phyloP scores from a whole-genome alignment of 2,113 vertebrate species.

The Perca flavescens region DNA sequence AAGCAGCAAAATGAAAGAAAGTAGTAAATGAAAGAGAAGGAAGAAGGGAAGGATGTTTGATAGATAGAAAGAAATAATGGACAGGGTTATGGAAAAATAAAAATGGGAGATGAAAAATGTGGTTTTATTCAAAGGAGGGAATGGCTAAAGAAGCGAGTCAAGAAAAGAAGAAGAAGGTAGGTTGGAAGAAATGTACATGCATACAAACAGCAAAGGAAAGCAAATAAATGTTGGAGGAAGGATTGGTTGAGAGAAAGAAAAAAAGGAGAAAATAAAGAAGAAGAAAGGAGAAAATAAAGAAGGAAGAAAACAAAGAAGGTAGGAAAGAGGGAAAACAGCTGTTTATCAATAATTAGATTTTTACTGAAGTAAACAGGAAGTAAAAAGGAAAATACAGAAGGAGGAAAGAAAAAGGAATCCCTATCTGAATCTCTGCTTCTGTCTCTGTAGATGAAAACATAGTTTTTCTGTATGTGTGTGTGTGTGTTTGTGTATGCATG shows the following conservation, averaged over 20 bases:
- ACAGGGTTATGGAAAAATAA: background rate
- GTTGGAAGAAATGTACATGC: background rate
- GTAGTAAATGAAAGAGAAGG: background rate
- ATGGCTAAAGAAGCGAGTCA: background rate
- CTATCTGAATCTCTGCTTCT: background rate
- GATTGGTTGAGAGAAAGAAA: background rate
- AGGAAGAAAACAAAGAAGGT: background rate
- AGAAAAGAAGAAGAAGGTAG: background rate
- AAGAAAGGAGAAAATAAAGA: background rate
- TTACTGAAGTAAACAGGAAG: background rate
- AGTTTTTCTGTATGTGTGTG: slow-evolving; percentile 25
- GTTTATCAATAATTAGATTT: background rate
- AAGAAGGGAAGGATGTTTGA: background rate
- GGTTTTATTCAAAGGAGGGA: background rate
- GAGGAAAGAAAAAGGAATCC: background rate
- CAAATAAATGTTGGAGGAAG: background rate
- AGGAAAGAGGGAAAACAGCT: background rate
- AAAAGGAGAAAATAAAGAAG: background rate
- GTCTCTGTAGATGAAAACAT: slow-evolving; percentile 31
- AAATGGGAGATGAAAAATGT: background rate
- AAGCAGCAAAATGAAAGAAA: background rate
- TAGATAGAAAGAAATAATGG: slow-evolving; percentile 11
- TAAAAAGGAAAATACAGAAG: background rate
- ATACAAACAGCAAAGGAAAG: background rate
- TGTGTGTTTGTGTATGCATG: slow-evolving; percentile 70